Evolutionary conservation across 2,888 invertebrate species (phyloP).

Genomic region (Dasypogon diadema): DNA sequence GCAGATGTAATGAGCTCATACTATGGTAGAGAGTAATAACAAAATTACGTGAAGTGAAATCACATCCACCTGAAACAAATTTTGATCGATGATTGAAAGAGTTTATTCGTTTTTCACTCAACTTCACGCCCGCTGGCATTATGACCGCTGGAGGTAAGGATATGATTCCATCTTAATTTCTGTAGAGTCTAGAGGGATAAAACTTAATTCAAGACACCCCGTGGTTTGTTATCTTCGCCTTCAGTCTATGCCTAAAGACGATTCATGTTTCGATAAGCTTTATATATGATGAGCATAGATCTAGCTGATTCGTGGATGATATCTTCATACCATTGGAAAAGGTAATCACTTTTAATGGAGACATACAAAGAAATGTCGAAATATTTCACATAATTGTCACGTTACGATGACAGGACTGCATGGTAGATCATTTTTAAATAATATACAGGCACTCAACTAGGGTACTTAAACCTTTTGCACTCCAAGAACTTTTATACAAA

Average conservation of each 20-base stretch:
- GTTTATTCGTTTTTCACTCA: slow-evolving; percentile 11
- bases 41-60: slow-evolving; percentile 33
- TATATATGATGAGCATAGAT: not conserved
- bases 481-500: too few relatives aligned
- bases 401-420: too few relatives aligned
- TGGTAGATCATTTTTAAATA: too few relatives aligned
- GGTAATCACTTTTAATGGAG: not conserved
- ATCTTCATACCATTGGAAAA: not conserved
- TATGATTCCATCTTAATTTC: slow-evolving; percentile 40
- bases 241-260: slow-evolving; percentile 12
- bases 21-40: not conserved
- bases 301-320: not conserved
- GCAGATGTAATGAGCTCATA: slow-evolving; percentile 10
- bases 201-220: slow-evolving; percentile 41
- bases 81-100: slow-evolving; percentile 40
- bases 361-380: not conserved
- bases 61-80: slow-evolving; percentile 34
- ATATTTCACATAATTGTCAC: not conserved
- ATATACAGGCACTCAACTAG: too few relatives aligned
- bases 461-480: too few relatives aligned
- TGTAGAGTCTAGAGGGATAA: slow-evolving; percentile 12
- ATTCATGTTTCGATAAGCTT: slow-evolving; percentile 19
- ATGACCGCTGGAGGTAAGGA: slow-evolving; percentile 4
- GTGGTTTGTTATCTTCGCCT: slow-evolving; percentile 19
- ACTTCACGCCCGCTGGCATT: slow-evolving; percentile 10